Evolutionary conservation across 2,888 invertebrate genomes (phyloP).

Genomic region (Monoplex corrugatus): DNA sequence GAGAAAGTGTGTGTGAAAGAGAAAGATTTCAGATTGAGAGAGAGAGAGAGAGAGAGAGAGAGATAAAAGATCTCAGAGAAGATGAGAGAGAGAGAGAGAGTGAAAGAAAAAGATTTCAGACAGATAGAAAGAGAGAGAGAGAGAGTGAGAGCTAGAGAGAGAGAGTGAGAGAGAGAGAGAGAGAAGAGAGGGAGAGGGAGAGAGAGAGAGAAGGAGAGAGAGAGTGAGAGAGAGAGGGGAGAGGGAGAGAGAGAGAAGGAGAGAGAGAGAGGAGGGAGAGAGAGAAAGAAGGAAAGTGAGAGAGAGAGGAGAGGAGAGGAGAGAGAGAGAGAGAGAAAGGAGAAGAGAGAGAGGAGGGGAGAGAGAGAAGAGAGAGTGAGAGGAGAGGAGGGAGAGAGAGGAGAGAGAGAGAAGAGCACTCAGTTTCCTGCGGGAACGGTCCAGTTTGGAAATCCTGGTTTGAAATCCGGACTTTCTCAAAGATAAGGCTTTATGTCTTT

Average conservation of each 20-base stretch:
- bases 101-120: conserved; percentile 22
- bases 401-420: background rate
- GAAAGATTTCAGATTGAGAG: background rate
- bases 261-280: conserved; percentile 21
- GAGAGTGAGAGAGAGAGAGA: background rate
- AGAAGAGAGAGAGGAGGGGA: conserved; percentile 9
- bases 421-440: no score
- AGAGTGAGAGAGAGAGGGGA: conserved; percentile 37
- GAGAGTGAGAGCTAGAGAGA: conserved; percentile 33
- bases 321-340: conserved; percentile 41
- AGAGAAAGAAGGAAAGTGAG: conserved; percentile 20
- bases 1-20: background rate
- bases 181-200: conserved; percentile 8
- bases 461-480: no score
- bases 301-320: background rate
- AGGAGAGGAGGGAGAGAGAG: background rate
- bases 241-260: background rate
- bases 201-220: conserved; percentile 40
- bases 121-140: background rate
- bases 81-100: conserved; percentile 38
- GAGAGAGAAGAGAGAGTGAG: background rate
- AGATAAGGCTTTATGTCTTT: no score
- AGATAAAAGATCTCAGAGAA: conserved; percentile 37
- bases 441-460: no score
- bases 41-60: conserved; percentile 33